Evolutionary conservation across 2,113 vertebrate species (phyloP).

Genomic region (Poeciliopsis prolifica): DNA sequence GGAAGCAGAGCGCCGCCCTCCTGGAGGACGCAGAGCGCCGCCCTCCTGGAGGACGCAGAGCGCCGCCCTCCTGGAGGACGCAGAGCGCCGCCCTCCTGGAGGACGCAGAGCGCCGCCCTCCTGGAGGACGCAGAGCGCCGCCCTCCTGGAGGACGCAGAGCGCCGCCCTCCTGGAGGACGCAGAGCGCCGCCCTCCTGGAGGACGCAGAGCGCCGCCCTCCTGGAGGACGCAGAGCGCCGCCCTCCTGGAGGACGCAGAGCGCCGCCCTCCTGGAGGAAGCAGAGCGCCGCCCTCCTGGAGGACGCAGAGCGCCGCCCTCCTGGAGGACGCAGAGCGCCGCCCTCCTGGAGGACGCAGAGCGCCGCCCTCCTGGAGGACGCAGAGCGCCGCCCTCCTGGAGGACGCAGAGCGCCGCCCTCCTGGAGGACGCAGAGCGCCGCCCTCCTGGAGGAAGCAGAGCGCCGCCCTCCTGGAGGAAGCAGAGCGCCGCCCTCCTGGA

Average conservation of each 20-base stretch:
- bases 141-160: constrained; percentile 52
- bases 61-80: constrained; percentile 42
- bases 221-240: constrained; percentile 50
- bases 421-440: constrained; percentile 50
- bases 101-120: constrained; percentile 55
- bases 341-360: constrained; percentile 52
- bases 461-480: too few species aligned
- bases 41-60: constrained; percentile 52
- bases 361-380: constrained; percentile 42
- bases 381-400: constrained; percentile 43
- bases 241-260: constrained; percentile 52
- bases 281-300: too few species aligned
- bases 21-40: constrained; percentile 50
- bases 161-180: constrained; percentile 42
- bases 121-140: constrained; percentile 50
- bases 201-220: constrained; percentile 55
- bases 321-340: constrained; percentile 50
- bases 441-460: constrained; percentile 51
- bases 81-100: constrained; percentile 43
- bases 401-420: constrained; percentile 55
- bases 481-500: too few species aligned
- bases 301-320: constrained; percentile 55
- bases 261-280: too few species aligned
- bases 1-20: too few species aligned
- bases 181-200: constrained; percentile 43